Conservation (phyloP, 2,888 invertebrate species). For the Rapana venosa region DNA sequence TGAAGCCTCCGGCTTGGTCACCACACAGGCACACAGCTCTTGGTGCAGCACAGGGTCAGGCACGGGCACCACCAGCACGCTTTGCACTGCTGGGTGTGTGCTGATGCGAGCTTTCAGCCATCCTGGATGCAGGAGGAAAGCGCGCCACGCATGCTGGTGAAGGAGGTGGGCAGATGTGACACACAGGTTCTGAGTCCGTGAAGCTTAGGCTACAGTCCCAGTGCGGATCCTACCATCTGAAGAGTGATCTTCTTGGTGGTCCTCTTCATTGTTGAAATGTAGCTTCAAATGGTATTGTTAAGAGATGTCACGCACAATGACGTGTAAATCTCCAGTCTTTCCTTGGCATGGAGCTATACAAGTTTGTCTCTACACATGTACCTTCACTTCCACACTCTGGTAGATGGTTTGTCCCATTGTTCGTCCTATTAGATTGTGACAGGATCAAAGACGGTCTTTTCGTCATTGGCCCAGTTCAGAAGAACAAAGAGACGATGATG, state of each 20-base stretch:
- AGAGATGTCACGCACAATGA: not conserved
- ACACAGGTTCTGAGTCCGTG: conserved; percentile 21
- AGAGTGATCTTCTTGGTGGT: not conserved
- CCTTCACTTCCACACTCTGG: conserved; percentile 33
- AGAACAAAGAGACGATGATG: conserved; percentile 38
- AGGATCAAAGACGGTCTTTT: not conserved
- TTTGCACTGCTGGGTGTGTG: conserved; percentile 38
- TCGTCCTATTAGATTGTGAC: conserved; percentile 36
- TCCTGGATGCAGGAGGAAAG: conserved; percentile 34
- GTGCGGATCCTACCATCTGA: conserved; percentile 32
- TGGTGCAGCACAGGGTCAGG: conserved; percentile 48
- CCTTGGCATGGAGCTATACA: conserved; percentile 10
- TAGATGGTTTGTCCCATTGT: conserved; percentile 33
- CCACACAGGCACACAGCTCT: conserved; percentile 51
- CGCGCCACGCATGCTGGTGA: conserved; percentile 41
- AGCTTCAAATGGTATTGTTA: not conserved
- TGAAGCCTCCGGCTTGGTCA: conserved; percentile 8
- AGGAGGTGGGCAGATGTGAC: conserved; percentile 33
- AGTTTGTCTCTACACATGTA: conserved; percentile 35
- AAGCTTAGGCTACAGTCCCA: conserved; percentile 39
- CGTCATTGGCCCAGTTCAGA: conserved; percentile 39
- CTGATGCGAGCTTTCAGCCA: conserved; percentile 43
- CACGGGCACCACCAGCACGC: conserved; percentile 49
- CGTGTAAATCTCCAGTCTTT: conserved; percentile 5
- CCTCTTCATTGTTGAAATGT: conserved; percentile 30